Conservation (phyloP, 2,113 vertebrate species). For the Syngnathus typhle region DNA sequence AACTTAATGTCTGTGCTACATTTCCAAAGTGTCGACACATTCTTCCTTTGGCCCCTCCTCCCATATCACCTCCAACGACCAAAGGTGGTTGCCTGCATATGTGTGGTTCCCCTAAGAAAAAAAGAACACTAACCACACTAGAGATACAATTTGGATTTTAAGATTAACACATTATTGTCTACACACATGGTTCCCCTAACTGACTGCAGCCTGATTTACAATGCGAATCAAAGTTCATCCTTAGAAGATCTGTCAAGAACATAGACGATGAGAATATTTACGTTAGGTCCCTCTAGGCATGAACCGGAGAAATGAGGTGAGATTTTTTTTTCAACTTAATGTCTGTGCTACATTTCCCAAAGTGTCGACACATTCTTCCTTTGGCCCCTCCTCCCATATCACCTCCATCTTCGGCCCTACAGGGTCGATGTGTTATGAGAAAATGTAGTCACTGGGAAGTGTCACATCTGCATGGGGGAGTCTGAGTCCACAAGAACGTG, state of each 20-base stretch:
- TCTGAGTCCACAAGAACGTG: constrained; percentile 8
- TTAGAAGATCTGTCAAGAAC: constrained; percentile 46
- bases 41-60: constrained; percentile 6
- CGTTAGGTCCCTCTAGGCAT: constrained; percentile 20
- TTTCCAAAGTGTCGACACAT: constrained; percentile 26
- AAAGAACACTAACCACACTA: not conserved
- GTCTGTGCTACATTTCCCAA: constrained; percentile 24
- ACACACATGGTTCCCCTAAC: constrained; percentile 32
- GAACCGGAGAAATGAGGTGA: constrained; percentile 8
- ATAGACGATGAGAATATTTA: constrained; percentile 43
- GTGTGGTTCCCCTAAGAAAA: not conserved
- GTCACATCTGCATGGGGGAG: constrained; percentile 58
- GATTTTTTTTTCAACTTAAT: constrained; percentile 16
- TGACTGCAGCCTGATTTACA: constrained; percentile 35
- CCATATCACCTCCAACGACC: constrained; percentile 19
- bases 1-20: constrained; percentile 15
- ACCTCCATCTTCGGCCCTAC: constrained; percentile 28
- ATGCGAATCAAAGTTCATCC: constrained; percentile 38
- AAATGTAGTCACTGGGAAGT: constrained; percentile 52
- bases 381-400: constrained; percentile 1
- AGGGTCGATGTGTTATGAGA: constrained; percentile 47
- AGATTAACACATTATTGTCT: constrained; percentile 5
- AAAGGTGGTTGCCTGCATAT: not conserved
- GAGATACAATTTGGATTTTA: constrained; percentile 1
- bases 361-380: constrained; percentile 25